phyloP scores from a whole-genome alignment of 2,113 vertebrate genomes.

The Amphilophus citrinellus region DNA sequence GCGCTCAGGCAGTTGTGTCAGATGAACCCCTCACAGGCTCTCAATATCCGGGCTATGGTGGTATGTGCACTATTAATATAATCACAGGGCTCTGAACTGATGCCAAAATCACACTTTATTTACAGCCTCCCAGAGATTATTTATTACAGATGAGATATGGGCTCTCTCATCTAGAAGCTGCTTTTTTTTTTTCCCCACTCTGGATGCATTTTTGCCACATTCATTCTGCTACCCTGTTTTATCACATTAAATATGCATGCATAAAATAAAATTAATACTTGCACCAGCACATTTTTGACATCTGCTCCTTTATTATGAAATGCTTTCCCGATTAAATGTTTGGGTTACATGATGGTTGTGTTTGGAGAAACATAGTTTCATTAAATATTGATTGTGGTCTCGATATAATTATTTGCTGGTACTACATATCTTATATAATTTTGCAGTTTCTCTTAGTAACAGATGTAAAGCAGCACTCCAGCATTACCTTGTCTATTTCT shows the following conservation, averaged over 20 bases:
- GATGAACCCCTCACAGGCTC: slow-evolving; percentile 97
- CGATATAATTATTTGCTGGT: background rate
- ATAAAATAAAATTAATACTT: background rate
- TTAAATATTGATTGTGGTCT: slow-evolving; percentile 15
- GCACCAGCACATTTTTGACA: background rate
- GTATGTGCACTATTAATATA: slow-evolving; percentile 79
- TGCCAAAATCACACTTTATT: background rate
- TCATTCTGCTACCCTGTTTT: background rate
- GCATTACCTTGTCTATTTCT: background rate
- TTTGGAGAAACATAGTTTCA: background rate
- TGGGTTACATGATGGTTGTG: background rate
- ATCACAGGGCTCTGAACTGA: background rate
- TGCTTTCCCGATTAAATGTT: background rate
- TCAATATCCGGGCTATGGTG: slow-evolving; percentile 98
- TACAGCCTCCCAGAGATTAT: background rate
- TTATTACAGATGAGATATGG: background rate
- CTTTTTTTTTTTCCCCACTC: background rate
- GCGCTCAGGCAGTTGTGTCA: slow-evolving; percentile 94
- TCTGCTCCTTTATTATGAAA: background rate
- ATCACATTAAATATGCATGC: slow-evolving; percentile 1
- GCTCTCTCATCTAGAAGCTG: background rate
- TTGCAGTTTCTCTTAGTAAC: background rate
- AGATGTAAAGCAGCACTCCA: background rate
- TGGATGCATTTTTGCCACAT: background rate
- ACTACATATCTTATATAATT: background rate